phyloP scores from a whole-genome alignment of 92 coral and sea anemone genomes.

The Porites rus region DNA sequence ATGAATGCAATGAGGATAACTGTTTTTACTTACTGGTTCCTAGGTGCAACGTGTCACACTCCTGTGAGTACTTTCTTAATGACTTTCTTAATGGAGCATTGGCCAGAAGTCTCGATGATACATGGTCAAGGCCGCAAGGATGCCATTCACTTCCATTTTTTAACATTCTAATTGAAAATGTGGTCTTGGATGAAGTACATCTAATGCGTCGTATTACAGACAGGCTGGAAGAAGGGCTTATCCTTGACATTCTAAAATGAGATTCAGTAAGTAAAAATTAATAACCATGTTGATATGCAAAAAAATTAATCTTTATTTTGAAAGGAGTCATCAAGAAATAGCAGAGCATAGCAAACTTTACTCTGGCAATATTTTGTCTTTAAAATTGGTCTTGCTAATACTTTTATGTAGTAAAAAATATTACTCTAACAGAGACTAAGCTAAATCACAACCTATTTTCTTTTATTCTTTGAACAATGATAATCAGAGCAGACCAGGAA shows the following conservation, averaged over 20 bases:
- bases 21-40: background rate
- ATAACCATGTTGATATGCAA: too few relatives aligned
- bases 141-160: slow-evolving; percentile 42
- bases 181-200: slow-evolving; percentile 46
- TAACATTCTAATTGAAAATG: slow-evolving; percentile 9
- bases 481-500: background rate
- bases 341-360: too few relatives aligned
- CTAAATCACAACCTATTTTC: too few relatives aligned
- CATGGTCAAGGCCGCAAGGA: slow-evolving; percentile 35
- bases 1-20: background rate
- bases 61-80: slow-evolving; percentile 12
- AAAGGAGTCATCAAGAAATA: too few relatives aligned
- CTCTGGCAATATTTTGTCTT: too few relatives aligned
- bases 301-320: too few relatives aligned
- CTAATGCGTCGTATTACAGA: slow-evolving; percentile 54
- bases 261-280: slow-evolving; percentile 24
- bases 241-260: slow-evolving; percentile 45
- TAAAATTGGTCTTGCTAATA: too few relatives aligned
- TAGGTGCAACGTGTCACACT: slow-evolving; percentile 48
- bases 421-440: background rate
- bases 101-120: slow-evolving; percentile 7
- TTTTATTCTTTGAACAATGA: slow-evolving; percentile 22
- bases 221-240: slow-evolving; percentile 54
- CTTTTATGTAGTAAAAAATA: background rate
- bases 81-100: slow-evolving; percentile 23